Base-by-base conservation (phyloP, 1,140 invertebrate species). In the Drosophila pruinosa region DNA sequence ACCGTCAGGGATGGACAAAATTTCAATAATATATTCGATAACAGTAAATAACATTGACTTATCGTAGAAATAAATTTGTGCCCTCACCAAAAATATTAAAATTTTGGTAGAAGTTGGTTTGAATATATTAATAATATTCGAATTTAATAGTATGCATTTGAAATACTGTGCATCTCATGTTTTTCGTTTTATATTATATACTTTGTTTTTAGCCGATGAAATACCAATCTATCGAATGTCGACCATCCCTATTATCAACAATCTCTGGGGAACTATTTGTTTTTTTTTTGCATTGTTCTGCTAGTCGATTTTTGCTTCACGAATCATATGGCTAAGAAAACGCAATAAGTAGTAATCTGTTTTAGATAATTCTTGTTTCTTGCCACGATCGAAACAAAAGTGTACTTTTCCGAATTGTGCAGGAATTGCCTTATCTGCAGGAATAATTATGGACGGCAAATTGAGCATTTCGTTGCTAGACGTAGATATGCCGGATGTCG, bases 191-290 rank as follows among this genome's bases (percentile, higher is more conserved):
- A 4, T 4, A 4, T n/a, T 34, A 34, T n/a, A 12, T 4, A 12
- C 12, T 12, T 34, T 34, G n/a, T 12, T 34, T 34, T 12, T n/a
- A n/a, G n/a, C n/a, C n/a, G n/a, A n/a, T n/a, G n/a, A 52, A 56
- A 56, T 41, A 41, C 36, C 12, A 48, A 15, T 5, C 47, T 1
- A 22, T 31, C 43, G 24, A 31, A n/a, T 15, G 7, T 15, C 4
- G 17, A 5, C 7, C 59, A 62, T 41, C 47, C 10, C 59, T 41
- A 62, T 62, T 62, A 41, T 41, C 21, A 62, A 62, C 31, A 62
- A 24, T 26, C 7, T 8, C 22, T 21, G 3, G 7, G 7, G 15
- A 34, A 52, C n/a, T n/a, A 22, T 36, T 53, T 53, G 31, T 53
- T 53, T n/a, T 38, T 50, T 31, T 19, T n/a, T 0, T n/a, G n/a